Conservation (phyloP, 2,797 vertebrate species). For the Xenops minutus region DNA sequence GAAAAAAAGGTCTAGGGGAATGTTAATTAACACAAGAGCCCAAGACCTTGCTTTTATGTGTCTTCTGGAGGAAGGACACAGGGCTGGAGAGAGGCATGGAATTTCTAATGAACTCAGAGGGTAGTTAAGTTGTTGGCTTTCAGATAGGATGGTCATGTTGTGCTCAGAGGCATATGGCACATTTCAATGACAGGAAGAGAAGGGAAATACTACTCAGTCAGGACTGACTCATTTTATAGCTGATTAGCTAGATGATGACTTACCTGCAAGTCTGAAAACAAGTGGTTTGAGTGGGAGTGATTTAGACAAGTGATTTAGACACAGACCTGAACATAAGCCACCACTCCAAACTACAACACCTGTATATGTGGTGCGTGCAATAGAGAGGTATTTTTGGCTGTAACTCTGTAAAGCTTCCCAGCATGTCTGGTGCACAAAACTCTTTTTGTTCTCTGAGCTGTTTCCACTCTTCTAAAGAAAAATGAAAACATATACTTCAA, state of each 20-base stretch:
- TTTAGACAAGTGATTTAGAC: background rate
- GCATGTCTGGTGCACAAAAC: background rate
- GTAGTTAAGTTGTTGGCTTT: conserved; percentile 34
- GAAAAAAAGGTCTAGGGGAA: conserved; percentile 38
- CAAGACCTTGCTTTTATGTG: conserved; percentile 67
- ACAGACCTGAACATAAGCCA: background rate
- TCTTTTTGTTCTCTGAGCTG: background rate
- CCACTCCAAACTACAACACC: background rate
- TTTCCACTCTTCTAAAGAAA: background rate
- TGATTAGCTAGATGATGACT: conserved; percentile 10
- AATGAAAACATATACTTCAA: background rate
- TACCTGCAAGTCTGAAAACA: conserved; percentile 11
- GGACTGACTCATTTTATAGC: conserved; percentile 13
- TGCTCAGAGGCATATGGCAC: conserved; percentile 45
- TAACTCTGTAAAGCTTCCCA: background rate
- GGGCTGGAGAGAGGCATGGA: background rate
- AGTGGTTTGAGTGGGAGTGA: background rate
- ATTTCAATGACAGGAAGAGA: background rate
- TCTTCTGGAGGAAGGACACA: conserved; percentile 51
- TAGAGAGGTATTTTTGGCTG: background rate
- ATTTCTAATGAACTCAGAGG: conserved; percentile 47
- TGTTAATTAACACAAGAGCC: conserved; percentile 58
- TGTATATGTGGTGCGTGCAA: background rate
- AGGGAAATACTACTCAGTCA: background rate
- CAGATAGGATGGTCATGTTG: background rate